Evolutionary conservation across 2,113 vertebrate species (phyloP), one percentile per base, ranked within the genome.

Genomic region (Mustela lutreola): DNA sequence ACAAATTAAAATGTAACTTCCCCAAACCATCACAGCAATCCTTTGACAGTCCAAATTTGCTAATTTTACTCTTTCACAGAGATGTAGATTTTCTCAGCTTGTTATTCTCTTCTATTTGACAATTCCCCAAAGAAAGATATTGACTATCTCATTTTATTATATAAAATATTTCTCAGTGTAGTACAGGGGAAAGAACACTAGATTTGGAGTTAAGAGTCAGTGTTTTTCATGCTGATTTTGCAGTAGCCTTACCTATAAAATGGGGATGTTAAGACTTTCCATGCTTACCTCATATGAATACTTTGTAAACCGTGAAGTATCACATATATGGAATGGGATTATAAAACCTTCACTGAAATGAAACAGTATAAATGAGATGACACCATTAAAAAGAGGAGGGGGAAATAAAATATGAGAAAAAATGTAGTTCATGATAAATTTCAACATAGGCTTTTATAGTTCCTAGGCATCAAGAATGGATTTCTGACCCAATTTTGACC

Each of bases 331-430:
- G 21, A 93, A 60, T 95, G 24, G 11, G 48, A 50, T 70, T 94
- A 58, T 86, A 81, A 93, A 75, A 70, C 42, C 15, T 36, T 81
- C 3, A 28, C 56, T 91, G 26, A 97, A 89, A 81, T 80, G n/a
- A 60, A 81, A 7, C 19, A 81, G 15, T 88, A 67, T 96, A 79
- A 94, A 93, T 91, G 36, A 90, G 11, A 94, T 11, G 79, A 33
- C 3, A 11, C 9, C 31, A 14, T 88, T 39, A 76, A 87, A 70
- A 90, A 39, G 7, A 24, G 11, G 7, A 12, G 22, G 11, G 19
- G 39, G 62, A 76, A 53, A 15, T 71, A 93, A 96, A 93, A 95
- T 92, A 58, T 94, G 45, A 76, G 26, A 92, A 91, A 71, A 94
- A 94, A 76, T 82, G 1, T 56, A 89, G 18, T 73, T 86, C 56